A percentile compares a stretch with the other conserved stretches of the same genome.
phyloP scores from a whole-genome alignment of 2,113 vertebrate species.

The Campylomormyrus numenius region DNA sequence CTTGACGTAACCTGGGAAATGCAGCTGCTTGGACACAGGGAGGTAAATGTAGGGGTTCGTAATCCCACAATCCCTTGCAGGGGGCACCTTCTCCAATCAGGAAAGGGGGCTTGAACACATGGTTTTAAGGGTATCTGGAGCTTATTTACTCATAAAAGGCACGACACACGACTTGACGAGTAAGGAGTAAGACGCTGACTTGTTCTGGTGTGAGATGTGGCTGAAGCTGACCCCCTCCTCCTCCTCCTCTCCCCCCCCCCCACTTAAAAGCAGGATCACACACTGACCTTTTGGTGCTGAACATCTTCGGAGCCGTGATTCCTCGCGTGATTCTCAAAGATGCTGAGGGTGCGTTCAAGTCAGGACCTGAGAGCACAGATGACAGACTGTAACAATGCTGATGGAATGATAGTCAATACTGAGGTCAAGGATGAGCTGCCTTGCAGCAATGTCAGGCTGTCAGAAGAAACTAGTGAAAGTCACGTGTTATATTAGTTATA shows the following conservation, averaged over 20 bases:
- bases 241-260: no score
- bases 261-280: not conserved
- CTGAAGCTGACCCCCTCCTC: not conserved
- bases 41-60: not conserved
- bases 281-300: conserved; percentile 24
- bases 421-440: not conserved
- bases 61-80: not conserved
- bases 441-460: not conserved
- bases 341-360: not conserved
- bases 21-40: not conserved
- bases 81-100: not conserved
- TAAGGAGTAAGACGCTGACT: not conserved
- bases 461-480: not conserved
- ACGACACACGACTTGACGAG: not conserved
- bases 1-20: not conserved
- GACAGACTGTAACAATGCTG: not conserved
- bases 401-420: not conserved
- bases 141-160: not conserved
- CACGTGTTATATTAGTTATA: not conserved
- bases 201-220: not conserved
- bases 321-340: not conserved
- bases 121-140: not conserved
- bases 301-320: not conserved
- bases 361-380: not conserved
- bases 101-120: not conserved